Percentiles rank a stretch among this genome's conserved stretches.
Evolutionary conservation across 1,140 invertebrate genomes (phyloP).

Genomic region (Nephotettix cincticeps): DNA sequence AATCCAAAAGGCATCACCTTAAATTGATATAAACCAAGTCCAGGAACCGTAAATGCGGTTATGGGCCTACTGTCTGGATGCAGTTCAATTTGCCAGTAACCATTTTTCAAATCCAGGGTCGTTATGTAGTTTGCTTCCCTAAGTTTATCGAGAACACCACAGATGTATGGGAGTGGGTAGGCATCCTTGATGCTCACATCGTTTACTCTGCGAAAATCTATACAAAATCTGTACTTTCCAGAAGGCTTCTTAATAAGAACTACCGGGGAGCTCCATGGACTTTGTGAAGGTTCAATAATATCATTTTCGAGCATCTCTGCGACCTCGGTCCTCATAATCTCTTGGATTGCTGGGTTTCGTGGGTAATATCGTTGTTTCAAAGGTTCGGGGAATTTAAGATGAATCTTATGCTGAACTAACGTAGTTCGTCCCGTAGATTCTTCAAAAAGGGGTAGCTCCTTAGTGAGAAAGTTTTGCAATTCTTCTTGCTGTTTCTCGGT

Average conservation of each 20-base stretch:
- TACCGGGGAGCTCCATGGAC: conserved; percentile 49
- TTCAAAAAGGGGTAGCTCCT: not conserved
- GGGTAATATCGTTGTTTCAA: not conserved
- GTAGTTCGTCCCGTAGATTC: not conserved
- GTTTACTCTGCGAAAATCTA: conserved; percentile 52
- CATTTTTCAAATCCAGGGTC: conserved; percentile 42
- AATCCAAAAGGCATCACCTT: conserved; percentile 46
- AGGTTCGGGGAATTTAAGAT: not conserved
- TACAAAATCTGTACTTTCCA: conserved; percentile 47
- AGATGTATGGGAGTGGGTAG: conserved; percentile 41
- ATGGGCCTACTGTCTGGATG: not conserved
- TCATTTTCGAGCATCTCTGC: conserved; percentile 42
- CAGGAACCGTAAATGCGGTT: conserved; percentile 37
- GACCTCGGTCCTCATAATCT: conserved; percentile 33
- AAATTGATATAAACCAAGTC: conserved; percentile 42
- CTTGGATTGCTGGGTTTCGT: not conserved
- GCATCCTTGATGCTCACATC: conserved; percentile 43
- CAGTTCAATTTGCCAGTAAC: conserved; percentile 37
- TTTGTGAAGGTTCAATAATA: conserved; percentile 47
- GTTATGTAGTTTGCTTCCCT: conserved; percentile 41
- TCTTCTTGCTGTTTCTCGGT: not conserved
- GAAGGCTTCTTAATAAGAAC: conserved; percentile 49
- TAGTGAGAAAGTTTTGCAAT: not conserved
- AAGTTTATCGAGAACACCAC: conserved; percentile 41
- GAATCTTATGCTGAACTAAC: not conserved